These are phyloP conservation scores for Psittacula cyanocephala DNA, from an alignment of 2,113 vertebrate species.

Conservation along the genomic window DNA sequence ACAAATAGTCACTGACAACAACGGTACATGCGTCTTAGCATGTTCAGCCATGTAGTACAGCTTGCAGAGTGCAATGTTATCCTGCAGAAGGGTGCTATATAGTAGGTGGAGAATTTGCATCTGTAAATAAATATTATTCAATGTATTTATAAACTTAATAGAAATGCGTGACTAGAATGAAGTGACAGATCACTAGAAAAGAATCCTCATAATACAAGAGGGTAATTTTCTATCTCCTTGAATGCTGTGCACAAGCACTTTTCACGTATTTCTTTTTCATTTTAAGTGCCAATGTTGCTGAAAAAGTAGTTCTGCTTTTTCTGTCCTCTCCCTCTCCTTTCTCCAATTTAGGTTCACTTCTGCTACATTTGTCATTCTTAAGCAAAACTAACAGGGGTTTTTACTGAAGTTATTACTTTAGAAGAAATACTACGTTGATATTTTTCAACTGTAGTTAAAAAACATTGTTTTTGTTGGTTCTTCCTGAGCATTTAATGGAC, in stretches of 20 bases:
- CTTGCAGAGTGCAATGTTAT: neutral
- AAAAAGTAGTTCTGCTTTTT: neutral
- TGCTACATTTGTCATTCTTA: neutral
- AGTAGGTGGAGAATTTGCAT: neutral
- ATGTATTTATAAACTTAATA: neutral
- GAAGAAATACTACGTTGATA: neutral
- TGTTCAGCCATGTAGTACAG: neutral
- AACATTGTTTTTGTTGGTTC: neutral
- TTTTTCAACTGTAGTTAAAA: neutral
- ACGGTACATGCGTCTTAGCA: accelerated
- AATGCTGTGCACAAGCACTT: neutral
- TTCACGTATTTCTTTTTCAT: neutral
- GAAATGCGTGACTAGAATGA: neutral
- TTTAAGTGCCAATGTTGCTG: neutral
- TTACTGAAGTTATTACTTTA: neutral
- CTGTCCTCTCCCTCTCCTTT: neutral
- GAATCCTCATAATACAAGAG: accelerated
- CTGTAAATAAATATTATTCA: neutral
- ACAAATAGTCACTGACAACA: neutral
- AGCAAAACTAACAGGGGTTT: neutral
- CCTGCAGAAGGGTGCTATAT: neutral
- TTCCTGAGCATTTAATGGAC: neutral
- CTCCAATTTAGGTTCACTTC: neutral
- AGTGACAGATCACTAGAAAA: neutral
- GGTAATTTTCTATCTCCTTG: neutral